These are phyloP conservation scores for Aethina tumida DNA, from an alignment of 1,140 invertebrate species.

Conservation along the genomic window DNA sequence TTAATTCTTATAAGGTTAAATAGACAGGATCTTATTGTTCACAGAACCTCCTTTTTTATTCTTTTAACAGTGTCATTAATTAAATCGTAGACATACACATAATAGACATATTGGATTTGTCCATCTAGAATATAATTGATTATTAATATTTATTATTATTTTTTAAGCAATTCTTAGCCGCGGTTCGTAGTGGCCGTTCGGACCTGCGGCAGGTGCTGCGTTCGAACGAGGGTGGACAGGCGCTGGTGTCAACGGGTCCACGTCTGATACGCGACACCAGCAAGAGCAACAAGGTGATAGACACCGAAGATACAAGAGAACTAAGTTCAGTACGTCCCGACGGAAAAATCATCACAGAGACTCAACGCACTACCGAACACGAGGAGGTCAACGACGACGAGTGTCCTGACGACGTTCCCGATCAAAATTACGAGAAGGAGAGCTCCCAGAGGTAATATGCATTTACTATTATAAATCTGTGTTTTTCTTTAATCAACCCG, in stretches of 20 bases:
- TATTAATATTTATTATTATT: too few species aligned
- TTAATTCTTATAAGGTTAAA: too few species aligned
- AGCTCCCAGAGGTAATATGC: conserved; percentile 39
- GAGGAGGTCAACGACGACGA: conserved; percentile 73
- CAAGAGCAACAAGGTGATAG: conserved; percentile 66
- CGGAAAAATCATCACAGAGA: conserved; percentile 78
- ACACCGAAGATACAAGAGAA: conserved; percentile 66
- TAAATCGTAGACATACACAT: too few species aligned
- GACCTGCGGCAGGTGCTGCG: conserved; percentile 59
- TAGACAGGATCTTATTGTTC: too few species aligned
- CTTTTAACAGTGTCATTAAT: too few species aligned
- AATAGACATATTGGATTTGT: too few species aligned
- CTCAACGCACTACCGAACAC: conserved; percentile 66
- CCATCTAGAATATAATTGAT: too few species aligned
- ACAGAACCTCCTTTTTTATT: too few species aligned
- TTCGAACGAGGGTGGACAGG: conserved; percentile 41
- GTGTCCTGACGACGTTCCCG: conserved; percentile 46
- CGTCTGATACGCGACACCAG: conserved; percentile 64
- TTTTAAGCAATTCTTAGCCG: conserved; percentile 61
- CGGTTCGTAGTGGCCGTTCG: conserved; percentile 53
- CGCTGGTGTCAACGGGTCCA: conserved; percentile 51
- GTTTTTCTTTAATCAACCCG: not conserved
- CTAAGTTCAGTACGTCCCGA: conserved; percentile 46
- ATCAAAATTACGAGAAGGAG: conserved; percentile 42
- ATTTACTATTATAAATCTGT: not conserved